Conservation (phyloP, 2,797 vertebrate species). For the Notolepis coatsorum region DNA sequence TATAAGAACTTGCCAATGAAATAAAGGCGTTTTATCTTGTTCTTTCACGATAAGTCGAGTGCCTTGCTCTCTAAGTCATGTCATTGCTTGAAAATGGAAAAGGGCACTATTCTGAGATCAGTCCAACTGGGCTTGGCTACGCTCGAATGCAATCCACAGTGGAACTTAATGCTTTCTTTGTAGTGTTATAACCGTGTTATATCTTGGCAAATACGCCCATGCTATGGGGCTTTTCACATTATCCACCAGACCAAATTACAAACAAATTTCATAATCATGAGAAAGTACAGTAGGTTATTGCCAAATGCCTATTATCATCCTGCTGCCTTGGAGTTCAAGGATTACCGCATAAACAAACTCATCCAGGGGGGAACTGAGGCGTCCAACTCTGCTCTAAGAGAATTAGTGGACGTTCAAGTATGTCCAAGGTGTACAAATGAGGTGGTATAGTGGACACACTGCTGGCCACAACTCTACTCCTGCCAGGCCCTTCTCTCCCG, state of each 20-base stretch:
- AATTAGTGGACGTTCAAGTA: background rate
- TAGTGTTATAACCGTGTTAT: slow-evolving; percentile 48
- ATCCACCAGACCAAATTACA: slow-evolving; percentile 27
- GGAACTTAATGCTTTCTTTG: slow-evolving; percentile 50
- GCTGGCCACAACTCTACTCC: too few relatives aligned
- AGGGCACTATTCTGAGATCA: slow-evolving; percentile 19
- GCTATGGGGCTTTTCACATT: slow-evolving; percentile 14
- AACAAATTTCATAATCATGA: slow-evolving; percentile 25
- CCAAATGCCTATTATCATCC: slow-evolving; percentile 14
- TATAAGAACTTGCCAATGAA: too few relatives aligned
- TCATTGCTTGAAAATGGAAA: slow-evolving; percentile 32
- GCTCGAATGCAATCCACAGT: slow-evolving; percentile 41
- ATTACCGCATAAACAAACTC: background rate
- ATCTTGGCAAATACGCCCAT: slow-evolving; percentile 18
- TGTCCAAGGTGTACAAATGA: too few relatives aligned
- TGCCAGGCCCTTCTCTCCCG: too few relatives aligned
- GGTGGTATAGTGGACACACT: too few relatives aligned
- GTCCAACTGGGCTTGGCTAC: slow-evolving; percentile 33
- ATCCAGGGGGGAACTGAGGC: background rate
- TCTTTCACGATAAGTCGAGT: too few relatives aligned
- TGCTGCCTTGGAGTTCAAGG: slow-evolving; percentile 11
- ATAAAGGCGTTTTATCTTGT: too few relatives aligned
- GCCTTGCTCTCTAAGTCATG: too few relatives aligned
- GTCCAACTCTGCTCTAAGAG: slow-evolving; percentile 23
- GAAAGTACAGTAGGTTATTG: slow-evolving; percentile 6